These are phyloP conservation scores for Octopus sinensis DNA, from an alignment of 1,140 invertebrate genomes.

Conservation along the genomic window DNA sequence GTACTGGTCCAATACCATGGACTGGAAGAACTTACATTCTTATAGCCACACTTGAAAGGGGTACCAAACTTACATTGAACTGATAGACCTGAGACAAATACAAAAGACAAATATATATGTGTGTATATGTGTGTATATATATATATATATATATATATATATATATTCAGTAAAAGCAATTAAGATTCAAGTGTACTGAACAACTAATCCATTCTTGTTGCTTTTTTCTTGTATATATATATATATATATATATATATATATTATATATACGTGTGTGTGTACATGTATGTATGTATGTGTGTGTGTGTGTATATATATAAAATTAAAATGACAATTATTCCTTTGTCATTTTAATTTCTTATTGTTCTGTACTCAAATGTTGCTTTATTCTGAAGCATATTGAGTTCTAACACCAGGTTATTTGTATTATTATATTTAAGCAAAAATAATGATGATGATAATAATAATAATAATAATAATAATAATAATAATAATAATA, in stretches of 20 bases:
- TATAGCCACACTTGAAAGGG: background rate
- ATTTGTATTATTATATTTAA: too few relatives aligned
- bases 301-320: constrained; percentile 2
- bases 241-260: constrained; percentile 11
- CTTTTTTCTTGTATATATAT: background rate
- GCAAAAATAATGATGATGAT: too few relatives aligned
- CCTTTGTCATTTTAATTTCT: too few relatives aligned
- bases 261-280: background rate
- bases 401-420: too few relatives aligned
- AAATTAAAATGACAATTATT: too few relatives aligned
- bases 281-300: constrained; percentile 1
- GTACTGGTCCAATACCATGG: background rate
- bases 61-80: background rate
- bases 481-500: too few relatives aligned
- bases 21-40: background rate
- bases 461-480: too few relatives aligned
- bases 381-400: too few relatives aligned
- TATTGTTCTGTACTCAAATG: too few relatives aligned
- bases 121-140: too few relatives aligned
- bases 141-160: background rate
- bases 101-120: too few relatives aligned
- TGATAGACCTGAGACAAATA: background rate
- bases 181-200: background rate
- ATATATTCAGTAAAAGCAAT: background rate
- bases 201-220: background rate